Conservation (phyloP, 2,113 vertebrate species). For the Murina feae region DNA sequence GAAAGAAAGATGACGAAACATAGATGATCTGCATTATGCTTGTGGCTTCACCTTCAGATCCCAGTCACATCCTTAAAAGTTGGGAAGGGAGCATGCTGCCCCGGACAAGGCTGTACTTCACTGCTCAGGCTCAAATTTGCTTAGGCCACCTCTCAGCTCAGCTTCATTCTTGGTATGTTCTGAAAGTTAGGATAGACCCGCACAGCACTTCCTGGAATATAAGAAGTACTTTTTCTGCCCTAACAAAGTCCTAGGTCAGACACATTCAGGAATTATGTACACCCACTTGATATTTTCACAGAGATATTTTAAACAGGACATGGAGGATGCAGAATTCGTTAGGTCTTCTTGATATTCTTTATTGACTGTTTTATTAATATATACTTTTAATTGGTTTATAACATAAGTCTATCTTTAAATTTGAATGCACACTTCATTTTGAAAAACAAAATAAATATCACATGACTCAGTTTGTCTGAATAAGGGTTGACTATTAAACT, state of each 20-base stretch:
- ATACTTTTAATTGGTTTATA: background rate
- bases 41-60: accelerated
- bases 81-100: background rate
- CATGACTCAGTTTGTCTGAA: background rate
- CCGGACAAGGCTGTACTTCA: background rate
- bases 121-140: background rate
- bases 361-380: background rate
- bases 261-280: background rate
- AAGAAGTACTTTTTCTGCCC: background rate
- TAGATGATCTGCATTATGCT: background rate
- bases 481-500: background rate
- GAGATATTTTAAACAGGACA: background rate
- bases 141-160: background rate
- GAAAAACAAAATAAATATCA: background rate
- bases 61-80: no score
- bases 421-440: background rate
- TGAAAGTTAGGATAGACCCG: background rate
- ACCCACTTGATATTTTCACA: background rate
- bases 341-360: background rate
- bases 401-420: background rate
- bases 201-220: background rate
- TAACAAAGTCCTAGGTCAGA: background rate
- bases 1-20: background rate
- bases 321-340: background rate
- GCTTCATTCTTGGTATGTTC: background rate